phyloP scores from a whole-genome alignment of 2,113 vertebrate species.

The Tenebrosternarchus preto region DNA sequence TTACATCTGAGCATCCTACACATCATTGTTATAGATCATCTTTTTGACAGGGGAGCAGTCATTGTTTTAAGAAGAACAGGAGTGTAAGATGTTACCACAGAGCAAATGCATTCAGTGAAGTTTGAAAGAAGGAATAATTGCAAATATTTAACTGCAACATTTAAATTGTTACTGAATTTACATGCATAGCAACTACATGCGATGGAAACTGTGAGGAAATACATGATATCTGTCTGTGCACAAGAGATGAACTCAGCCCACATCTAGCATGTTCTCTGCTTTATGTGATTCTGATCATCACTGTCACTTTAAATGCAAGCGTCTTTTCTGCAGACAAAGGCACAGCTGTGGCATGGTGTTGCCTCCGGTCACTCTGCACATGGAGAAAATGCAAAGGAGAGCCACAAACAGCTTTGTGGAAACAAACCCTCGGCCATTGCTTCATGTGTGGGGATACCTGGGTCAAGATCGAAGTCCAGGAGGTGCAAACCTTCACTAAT shows the following conservation, averaged over 20 bases:
- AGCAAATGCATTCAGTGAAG: background rate
- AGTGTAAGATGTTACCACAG: constrained; percentile 10
- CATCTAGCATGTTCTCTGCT: background rate
- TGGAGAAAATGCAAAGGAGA: background rate
- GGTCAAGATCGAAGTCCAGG: constrained; percentile 1
- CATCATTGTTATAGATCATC: constrained; percentile 15
- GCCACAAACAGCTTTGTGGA: background rate
- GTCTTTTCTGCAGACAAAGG: background rate
- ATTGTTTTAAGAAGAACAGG: background rate
- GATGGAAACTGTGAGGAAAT: background rate
- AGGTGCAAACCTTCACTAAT: background rate
- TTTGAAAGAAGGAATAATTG: background rate
- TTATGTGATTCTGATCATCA: too few species aligned
- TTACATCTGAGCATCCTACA: background rate
- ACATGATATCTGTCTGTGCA: background rate
- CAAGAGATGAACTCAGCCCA: background rate
- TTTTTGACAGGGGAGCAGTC: background rate
- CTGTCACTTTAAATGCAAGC: background rate
- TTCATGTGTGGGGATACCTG: background rate
- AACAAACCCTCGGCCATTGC: background rate
- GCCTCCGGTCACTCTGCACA: background rate
- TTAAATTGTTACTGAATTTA: background rate
- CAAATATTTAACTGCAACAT: background rate
- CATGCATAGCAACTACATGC: background rate
- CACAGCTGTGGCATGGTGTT: background rate